Evolutionary conservation across 92 coral and sea anemone species (phyloP), one percentile per base, ranked within the genome.

Genomic region (Ricordea florida): DNA sequence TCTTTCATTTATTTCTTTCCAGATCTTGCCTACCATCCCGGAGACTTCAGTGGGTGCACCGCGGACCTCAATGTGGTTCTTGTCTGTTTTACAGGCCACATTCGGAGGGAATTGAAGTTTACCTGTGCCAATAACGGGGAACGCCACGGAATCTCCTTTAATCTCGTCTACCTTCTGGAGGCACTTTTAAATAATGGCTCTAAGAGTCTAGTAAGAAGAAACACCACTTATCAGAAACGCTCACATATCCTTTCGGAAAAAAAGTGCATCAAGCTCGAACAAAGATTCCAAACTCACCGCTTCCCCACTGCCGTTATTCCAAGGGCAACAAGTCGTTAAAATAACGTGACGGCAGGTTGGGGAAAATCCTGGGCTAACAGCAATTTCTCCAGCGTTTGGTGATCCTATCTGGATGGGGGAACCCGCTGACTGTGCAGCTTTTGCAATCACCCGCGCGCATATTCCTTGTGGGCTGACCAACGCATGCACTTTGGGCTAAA

Each of bases 111-210:
- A 88, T 20, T 75, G 69, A 5, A 88, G 58, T 0, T 83, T 83
- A 6, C 91, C 93, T 5, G 93, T 88, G 31, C 97, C 97, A 29
- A 92, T 82, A n/a, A 89, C 80, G 6, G 97, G 97, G 46, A 92
- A 80, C 18, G 97, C 90, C 28, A 88, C 65, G 35, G 83, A 78
- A 7, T 59, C 56, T 27, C 63, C 78, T 16, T 77, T 55, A 25
- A 80, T 51, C 86, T 61, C 73, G 22, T 26, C 3, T 1, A 76
- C 83, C 43, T 73, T 73, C 40, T 38, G 48, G 30, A 88, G 67
- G 34, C 86, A 88, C 34, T 79, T 62, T 22, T 72, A 89, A 4
- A 88, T 76, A 22, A 85, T 69, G 29, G 62, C 14, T 10, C 83
- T 30, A 6, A 64, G 20, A 16, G 55, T 64, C 71, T 64, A 27